Conservation (phyloP, 2,113 vertebrate genomes). For the Macrotis lagotis region DNA sequence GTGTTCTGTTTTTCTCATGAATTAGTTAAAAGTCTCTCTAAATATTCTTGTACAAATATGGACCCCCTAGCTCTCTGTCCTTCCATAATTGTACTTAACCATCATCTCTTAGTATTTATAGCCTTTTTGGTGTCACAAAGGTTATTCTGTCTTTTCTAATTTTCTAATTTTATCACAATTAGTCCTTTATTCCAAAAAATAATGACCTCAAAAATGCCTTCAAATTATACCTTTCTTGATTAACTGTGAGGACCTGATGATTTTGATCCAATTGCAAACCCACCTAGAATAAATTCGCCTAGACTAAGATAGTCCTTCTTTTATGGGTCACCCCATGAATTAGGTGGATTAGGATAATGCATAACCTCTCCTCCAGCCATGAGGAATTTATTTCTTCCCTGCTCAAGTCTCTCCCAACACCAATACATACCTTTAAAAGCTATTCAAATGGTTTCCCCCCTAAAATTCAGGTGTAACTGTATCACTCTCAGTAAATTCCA, state of each 20-base stretch:
- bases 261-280: neutral
- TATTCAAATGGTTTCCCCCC: neutral
- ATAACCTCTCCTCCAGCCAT: neutral
- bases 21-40: slow-evolving; percentile 9
- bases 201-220: neutral
- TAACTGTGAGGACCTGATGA: slow-evolving; percentile 14
- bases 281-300: neutral
- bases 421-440: neutral
- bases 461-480: neutral
- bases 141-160: neutral
- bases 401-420: neutral
- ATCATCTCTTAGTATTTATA: neutral
- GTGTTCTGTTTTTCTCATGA: slow-evolving; percentile 26
- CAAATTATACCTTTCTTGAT: slow-evolving; percentile 27
- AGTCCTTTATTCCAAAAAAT: slow-evolving; percentile 33
- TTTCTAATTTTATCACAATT: slow-evolving; percentile 25
- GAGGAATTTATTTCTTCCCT: neutral
- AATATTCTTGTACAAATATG: slow-evolving; percentile 22
- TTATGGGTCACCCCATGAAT: neutral
- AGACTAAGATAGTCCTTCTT: neutral
- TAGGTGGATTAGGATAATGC: too few relatives aligned
- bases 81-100: neutral
- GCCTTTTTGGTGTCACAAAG: slow-evolving; percentile 1
- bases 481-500: neutral
- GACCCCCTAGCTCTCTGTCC: slow-evolving; percentile 1